Evolutionary conservation across 2,888 invertebrate species (phyloP).

Genomic region (Leptarthrus brevirostris): DNA sequence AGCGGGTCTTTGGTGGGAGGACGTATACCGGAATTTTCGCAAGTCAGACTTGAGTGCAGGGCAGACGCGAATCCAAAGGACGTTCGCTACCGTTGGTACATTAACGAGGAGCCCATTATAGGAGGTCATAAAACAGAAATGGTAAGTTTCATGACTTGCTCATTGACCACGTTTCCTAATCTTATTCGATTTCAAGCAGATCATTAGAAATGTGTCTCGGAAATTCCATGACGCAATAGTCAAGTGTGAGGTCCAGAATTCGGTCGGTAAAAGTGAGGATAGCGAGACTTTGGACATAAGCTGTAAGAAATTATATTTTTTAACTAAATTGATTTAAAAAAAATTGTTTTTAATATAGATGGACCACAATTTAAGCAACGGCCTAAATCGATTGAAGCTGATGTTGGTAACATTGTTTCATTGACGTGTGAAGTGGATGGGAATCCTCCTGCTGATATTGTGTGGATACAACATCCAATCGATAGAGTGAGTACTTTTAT

Average conservation of each 20-base stretch:
- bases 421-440: constrained; percentile 91
- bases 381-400: constrained; percentile 84
- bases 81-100: constrained; percentile 87
- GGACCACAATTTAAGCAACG: constrained; percentile 83
- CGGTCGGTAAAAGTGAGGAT: constrained; percentile 91
- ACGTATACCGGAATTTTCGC: constrained; percentile 81
- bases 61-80: constrained; percentile 91
- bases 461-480: constrained; percentile 88
- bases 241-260: constrained; percentile 91
- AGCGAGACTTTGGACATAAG: constrained; percentile 88
- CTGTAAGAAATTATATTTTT: no score
- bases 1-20: constrained; percentile 71
- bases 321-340: no score
- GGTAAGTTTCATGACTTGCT: no score
- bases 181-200: constrained; percentile 65
- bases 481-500: constrained; percentile 74
- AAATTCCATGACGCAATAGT: constrained; percentile 87
- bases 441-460: constrained; percentile 87
- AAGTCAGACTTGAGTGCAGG: constrained; percentile 83
- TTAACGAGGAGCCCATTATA: constrained; percentile 83
- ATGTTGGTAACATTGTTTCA: constrained; percentile 81
- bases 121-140: constrained; percentile 85
- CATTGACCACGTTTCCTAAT: no score
- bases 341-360: constrained; percentile 69
- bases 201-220: constrained; percentile 83